A percentile compares a stretch with the other conserved stretches of the same genome.
These are phyloP conservation scores for Pteropus rufus DNA, from an alignment of 2,797 vertebrate species.

Conservation along the genomic window DNA sequence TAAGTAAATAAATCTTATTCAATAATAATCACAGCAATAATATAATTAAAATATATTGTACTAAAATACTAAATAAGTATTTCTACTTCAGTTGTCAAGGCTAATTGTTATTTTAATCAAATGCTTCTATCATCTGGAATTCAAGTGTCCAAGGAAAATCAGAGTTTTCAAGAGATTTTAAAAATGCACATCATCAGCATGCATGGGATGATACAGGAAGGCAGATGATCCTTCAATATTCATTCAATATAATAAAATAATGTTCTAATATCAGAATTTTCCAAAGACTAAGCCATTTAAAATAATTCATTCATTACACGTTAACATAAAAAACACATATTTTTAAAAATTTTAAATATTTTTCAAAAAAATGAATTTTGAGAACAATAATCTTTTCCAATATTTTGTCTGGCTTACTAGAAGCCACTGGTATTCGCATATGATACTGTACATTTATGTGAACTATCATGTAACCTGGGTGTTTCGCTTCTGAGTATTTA, in stretches of 20 bases:
- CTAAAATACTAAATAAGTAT: background rate
- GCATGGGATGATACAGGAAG: background rate
- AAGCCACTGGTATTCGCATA: background rate
- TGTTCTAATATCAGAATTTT: background rate
- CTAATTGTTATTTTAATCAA: background rate
- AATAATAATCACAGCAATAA: background rate
- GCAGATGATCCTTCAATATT: background rate
- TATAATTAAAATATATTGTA: background rate
- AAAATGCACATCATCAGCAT: background rate
- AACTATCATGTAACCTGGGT: background rate
- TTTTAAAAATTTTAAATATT: background rate
- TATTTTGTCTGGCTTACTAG: background rate
- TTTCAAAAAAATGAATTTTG: background rate
- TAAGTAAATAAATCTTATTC: background rate
- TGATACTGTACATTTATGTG: background rate
- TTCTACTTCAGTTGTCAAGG: background rate
- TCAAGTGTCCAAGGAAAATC: background rate
- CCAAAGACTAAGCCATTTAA: background rate
- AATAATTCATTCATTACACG: background rate
- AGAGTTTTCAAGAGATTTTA: background rate
- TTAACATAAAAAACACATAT: background rate
- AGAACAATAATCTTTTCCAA: background rate
- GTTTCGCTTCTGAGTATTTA: no score
- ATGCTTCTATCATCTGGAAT: background rate
- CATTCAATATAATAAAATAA: background rate